Conservation (phyloP, 2,888 invertebrate species). For the Caenorhabditis macrosperma region DNA sequence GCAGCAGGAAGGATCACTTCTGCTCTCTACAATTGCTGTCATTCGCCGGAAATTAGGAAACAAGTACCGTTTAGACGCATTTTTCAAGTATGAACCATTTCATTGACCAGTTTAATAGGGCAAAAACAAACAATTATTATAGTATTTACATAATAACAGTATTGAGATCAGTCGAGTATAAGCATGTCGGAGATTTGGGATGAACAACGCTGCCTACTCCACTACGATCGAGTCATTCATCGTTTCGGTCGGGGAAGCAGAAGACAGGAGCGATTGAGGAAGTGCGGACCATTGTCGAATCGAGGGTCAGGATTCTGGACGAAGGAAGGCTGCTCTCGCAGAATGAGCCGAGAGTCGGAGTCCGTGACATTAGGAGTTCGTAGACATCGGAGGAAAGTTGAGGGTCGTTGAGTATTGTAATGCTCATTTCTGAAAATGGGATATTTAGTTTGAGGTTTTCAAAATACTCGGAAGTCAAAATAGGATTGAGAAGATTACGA, state of each 20-base stretch:
- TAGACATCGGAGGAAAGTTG: conserved; percentile 61
- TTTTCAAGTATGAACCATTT: neutral
- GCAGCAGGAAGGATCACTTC: no score
- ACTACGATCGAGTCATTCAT: conserved; percentile 24
- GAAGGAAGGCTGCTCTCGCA: conserved; percentile 14
- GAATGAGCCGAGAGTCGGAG: conserved; percentile 30
- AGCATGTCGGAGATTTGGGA: conserved; percentile 33
- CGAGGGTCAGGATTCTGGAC: conserved; percentile 15
- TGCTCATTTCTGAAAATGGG: conserved; percentile 52
- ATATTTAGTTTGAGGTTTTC: conserved; percentile 6
- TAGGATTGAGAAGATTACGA: conserved; percentile 5
- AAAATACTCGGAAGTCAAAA: neutral
- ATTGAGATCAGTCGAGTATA: conserved; percentile 47
- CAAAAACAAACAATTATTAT: conserved; percentile 44
- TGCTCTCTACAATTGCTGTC: no score
- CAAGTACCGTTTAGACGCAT: no score
- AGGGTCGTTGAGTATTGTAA: conserved; percentile 64
- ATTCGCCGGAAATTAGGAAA: no score
- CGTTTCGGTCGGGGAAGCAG: conserved; percentile 9
- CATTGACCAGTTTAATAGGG: conserved; percentile 25
- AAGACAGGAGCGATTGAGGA: neutral
- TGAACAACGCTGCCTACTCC: conserved; percentile 51
- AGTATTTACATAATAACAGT: conserved; percentile 48
- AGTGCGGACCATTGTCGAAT: neutral
- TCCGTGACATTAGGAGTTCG: conserved; percentile 59